These are phyloP conservation scores for Dunckerocampus dactyliophorus DNA, from an alignment of 2,113 vertebrate species.

Conservation along the genomic window DNA sequence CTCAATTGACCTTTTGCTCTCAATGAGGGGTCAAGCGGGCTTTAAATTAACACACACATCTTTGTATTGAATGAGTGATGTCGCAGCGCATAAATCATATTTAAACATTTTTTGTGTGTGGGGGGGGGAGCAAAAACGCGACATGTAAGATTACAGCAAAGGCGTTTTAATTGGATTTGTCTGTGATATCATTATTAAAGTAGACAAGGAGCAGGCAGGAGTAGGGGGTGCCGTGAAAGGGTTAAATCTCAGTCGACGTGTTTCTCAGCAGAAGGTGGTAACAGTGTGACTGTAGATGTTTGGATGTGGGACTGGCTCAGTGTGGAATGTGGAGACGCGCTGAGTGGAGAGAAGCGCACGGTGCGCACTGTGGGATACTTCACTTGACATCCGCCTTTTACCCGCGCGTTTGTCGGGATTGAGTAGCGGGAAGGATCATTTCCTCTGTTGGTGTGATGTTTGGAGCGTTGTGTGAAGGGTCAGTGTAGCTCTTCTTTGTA, in stretches of 20 bases:
- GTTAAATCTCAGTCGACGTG: conserved; percentile 38
- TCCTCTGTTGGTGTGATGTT: conserved; percentile 31
- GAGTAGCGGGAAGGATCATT: conserved; percentile 3
- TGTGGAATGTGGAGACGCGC: conserved; percentile 52
- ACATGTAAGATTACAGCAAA: too few relatives aligned
- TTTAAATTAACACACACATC: too few relatives aligned
- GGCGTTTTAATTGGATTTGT: too few relatives aligned
- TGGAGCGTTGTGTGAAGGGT: conserved; percentile 18
- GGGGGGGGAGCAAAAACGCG: too few relatives aligned
- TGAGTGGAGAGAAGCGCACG: conserved; percentile 27
- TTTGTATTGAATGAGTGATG: too few relatives aligned
- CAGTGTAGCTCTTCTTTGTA: conserved; percentile 19
- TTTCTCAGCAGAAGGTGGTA: conserved; percentile 25
- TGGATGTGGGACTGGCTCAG: conserved; percentile 22
- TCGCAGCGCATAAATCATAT: too few relatives aligned
- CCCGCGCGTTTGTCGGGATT: conserved; percentile 8
- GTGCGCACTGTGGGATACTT: conserved; percentile 29
- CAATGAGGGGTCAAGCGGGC: too few relatives aligned
- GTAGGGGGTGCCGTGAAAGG: conserved; percentile 16
- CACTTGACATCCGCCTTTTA: conserved; percentile 9
- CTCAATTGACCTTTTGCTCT: too few relatives aligned
- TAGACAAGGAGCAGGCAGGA: neutral
- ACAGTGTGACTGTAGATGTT: conserved; percentile 16
- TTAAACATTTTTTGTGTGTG: too few relatives aligned
- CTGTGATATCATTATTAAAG: neutral